A percentile compares a stretch with the other conserved stretches of the same genome.
These are phyloP conservation scores for Cepaea hortensis DNA, from an alignment of 2,888 invertebrate genomes.

Conservation along the genomic window DNA sequence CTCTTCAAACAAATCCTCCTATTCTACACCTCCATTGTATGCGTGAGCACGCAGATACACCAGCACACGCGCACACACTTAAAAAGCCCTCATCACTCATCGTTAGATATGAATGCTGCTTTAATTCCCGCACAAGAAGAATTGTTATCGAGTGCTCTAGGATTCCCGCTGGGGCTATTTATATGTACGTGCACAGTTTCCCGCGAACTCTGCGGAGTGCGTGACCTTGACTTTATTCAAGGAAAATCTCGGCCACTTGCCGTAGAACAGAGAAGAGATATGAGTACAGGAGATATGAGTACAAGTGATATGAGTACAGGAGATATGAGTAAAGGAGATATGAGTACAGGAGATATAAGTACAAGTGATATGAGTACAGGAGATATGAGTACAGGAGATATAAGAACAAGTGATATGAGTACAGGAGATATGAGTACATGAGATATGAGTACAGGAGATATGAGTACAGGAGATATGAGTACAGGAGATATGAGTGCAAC, in stretches of 20 bases:
- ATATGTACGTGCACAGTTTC: background rate
- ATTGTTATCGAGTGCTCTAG: background rate
- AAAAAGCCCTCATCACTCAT: slow-evolving; percentile 1
- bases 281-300: background rate
- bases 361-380: background rate
- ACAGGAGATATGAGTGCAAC: background rate
- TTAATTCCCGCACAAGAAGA: background rate
- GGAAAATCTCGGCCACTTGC: background rate
- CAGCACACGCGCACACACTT: background rate
- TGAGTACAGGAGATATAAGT: background rate
- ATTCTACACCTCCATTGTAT: too few relatives aligned
- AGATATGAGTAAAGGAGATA: background rate
- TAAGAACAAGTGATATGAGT: background rate
- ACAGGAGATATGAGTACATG: too few relatives aligned
- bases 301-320: background rate
- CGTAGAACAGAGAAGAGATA: background rate
- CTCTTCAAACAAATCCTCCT: too few relatives aligned
- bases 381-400: background rate
- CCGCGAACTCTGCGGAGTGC: background rate
- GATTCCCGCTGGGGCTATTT: background rate
- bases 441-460: too few relatives aligned
- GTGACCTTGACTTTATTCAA: background rate
- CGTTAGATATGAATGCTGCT: background rate
- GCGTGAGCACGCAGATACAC: too few relatives aligned
- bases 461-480: background rate